Conservation (phyloP, 2,113 vertebrate genomes). For the Rhinichthys klamathensis region DNA sequence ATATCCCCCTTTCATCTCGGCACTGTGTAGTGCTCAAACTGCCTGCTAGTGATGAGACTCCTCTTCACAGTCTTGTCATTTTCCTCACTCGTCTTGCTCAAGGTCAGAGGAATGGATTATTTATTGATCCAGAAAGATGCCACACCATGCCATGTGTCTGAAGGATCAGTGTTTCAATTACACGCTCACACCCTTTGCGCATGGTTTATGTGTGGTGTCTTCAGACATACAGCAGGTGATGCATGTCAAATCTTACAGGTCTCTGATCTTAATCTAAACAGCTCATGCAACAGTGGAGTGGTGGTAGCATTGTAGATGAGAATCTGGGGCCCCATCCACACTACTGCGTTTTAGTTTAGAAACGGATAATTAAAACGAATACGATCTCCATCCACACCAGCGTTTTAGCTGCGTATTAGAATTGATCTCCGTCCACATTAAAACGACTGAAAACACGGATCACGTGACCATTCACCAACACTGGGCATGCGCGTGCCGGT, state of each 20-base stretch:
- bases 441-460: too few species aligned
- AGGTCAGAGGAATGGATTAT: slow-evolving; percentile 58
- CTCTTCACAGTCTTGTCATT: slow-evolving; percentile 50
- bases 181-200: neutral
- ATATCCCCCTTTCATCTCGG: slow-evolving; percentile 45
- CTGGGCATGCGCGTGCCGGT: too few species aligned
- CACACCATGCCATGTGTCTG: slow-evolving; percentile 26
- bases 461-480: too few species aligned
- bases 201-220: slow-evolving; percentile 7
- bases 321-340: too few species aligned
- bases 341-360: too few species aligned
- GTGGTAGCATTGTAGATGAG: neutral
- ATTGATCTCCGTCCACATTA: too few species aligned
- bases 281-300: neutral
- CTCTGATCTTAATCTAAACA: slow-evolving; percentile 21
- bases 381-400: too few species aligned
- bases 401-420: too few species aligned
- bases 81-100: slow-evolving; percentile 52
- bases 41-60: slow-evolving; percentile 21
- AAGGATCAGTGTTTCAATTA: slow-evolving; percentile 49
- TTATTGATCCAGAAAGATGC: slow-evolving; percentile 58
- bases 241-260: slow-evolving; percentile 10
- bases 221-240: neutral
- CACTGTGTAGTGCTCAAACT: slow-evolving; percentile 34
- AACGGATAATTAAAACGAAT: too few species aligned